Base-by-base conservation (phyloP, 2,888 invertebrate species). In the Augiades crinisus region DNA sequence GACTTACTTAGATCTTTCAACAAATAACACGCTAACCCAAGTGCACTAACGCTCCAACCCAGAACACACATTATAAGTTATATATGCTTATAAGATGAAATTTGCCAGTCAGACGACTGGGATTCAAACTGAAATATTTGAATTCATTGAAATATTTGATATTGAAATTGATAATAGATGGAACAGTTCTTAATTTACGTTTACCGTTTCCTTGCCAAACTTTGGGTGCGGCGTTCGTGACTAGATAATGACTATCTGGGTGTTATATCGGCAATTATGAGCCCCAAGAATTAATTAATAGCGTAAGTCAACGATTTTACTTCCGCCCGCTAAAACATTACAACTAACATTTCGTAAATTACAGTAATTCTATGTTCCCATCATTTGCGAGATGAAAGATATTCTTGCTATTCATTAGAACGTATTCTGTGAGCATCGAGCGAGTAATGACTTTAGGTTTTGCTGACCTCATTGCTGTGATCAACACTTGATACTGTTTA, bases 201-300 rank as follows among this genome's bases (percentile, higher is more conserved):
- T 17, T 21, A 46, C 36, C 31, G 36, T 36, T 43, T 34, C 19
- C 24, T 27, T 22, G 17, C 34, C 43, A 34, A 21, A 27, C 19
- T 43, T 34, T 34, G 36, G 50, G 50, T 21, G 50, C 50, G 50
- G 50, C 43, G 13, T 36, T 50, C 50, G 50, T 50, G 50, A 43
- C 43, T 43, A 30, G 36, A 34, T 36, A 36, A 41, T 24, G 13
- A 34, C 50, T 50, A 50, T 50, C 50, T 24, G 36, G 27, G 41
- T 36, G 50, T 24, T 43, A 30, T 24, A 43, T 50, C 43, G 41
- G 24, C 43, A 27, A 50, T 50, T 43, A 50, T 36, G 34, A 41
- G 50, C 7, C 19, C 37, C 30, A 37, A 41, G 36, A 43, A 51
- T 37, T 45, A 51, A 50, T 50, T 50, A 50, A 50, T 49, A 41